phyloP scores from a whole-genome alignment of 2,113 vertebrate species.

The Periophthalmodon schlosseri region DNA sequence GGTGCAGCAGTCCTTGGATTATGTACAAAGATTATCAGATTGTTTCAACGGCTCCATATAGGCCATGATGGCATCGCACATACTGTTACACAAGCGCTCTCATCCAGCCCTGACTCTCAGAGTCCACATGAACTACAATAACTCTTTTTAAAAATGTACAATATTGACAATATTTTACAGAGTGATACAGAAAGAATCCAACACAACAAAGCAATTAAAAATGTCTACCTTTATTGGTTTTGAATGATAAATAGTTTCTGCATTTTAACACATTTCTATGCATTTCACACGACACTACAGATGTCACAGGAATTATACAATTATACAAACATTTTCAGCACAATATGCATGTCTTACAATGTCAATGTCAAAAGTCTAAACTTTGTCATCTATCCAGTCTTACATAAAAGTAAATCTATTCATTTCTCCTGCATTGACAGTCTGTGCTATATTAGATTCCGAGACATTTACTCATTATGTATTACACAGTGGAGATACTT shows the following conservation, averaged over 20 bases:
- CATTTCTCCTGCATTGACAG: constrained; percentile 40
- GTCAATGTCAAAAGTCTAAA: constrained; percentile 7
- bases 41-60: constrained; percentile 64
- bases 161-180: background rate
- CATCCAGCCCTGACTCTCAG: constrained; percentile 46
- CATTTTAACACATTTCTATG: constrained; percentile 59
- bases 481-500: constrained; percentile 48
- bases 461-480: constrained; percentile 30
- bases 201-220: constrained; percentile 72
- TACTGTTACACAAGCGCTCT: constrained; percentile 43
- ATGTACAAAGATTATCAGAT: constrained; percentile 76
- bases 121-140: constrained; percentile 35
- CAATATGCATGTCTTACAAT: constrained; percentile 24
- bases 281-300: constrained; percentile 61
- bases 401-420: background rate
- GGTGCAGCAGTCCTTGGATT: constrained; percentile 72
- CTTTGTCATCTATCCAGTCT: background rate
- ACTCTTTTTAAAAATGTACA: background rate
- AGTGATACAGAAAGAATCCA: constrained; percentile 56
- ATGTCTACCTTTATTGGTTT: constrained; percentile 74
- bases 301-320: constrained; percentile 45
- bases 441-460: constrained; percentile 16
- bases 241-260: constrained; percentile 37
- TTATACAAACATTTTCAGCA: constrained; percentile 34
- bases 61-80: constrained; percentile 53